Evolutionary conservation across 2,888 invertebrate species (phyloP), one percentile per base, ranked within the genome.

Genomic region (Callyntrura guangdongensis): DNA sequence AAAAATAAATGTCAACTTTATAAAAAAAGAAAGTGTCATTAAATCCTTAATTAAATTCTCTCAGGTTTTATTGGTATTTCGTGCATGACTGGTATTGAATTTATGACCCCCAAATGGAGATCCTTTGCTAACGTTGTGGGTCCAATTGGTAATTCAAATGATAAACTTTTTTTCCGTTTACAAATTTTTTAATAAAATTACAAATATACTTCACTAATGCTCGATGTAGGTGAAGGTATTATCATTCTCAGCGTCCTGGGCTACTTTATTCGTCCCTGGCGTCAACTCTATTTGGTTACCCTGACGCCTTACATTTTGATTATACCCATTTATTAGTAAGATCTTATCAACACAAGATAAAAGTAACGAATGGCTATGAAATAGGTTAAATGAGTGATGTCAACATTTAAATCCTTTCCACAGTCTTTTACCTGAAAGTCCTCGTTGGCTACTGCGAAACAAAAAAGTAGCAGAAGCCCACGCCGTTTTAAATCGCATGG

Each of bases 361-460:
- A n/a, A n/a, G n/a, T n/a, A n/a, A n/a, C n/a, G n/a, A n/a, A n/a
- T n/a, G n/a, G n/a, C n/a, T n/a, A n/a, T n/a, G n/a, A n/a, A n/a
- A n/a, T n/a, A n/a, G n/a, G n/a, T n/a, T n/a, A n/a, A n/a, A n/a
- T n/a, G n/a, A n/a, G n/a, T 36, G 36, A 36, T 36, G 6, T 36
- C 6, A 36, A 36, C 36, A 2, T 36, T 36, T 36, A 36, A 36
- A n/a, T n/a, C n/a, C n/a, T 36, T 53, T 53, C 5, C 11, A 5
- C 53, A 94, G 94, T 9, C 81, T 93, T 8, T 27, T 94, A 0
- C 93, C 92, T 36, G 94, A 94, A 81, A 92, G 93, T 77, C 94
- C 94, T 17, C 61, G 94, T 9, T 94, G 93, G 93, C 91, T 94
- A 0, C 77, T 94, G 0, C 84, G 93, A 47, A 92, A 93, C 14